Conservation (phyloP, 2,797 vertebrate genomes). For the Ibycter americanus region DNA sequence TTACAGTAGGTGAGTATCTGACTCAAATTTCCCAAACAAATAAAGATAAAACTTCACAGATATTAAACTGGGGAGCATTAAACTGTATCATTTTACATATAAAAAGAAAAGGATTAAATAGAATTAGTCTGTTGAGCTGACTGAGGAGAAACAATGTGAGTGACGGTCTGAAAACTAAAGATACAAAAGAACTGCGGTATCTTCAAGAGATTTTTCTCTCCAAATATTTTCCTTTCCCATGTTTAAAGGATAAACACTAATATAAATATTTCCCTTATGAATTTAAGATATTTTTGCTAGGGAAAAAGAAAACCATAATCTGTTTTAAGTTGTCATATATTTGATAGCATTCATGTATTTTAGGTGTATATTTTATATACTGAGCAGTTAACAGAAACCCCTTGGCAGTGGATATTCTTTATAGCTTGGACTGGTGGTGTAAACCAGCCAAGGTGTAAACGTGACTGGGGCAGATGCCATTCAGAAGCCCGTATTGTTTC, state of each 20-base stretch:
- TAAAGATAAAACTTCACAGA: slow-evolving; percentile 76
- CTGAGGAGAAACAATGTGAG: slow-evolving; percentile 59
- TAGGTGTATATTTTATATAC: background rate
- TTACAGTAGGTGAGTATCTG: slow-evolving; percentile 79
- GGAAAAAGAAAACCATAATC: background rate
- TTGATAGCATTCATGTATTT: background rate
- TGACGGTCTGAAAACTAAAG: slow-evolving; percentile 41
- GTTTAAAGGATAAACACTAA: slow-evolving; percentile 39
- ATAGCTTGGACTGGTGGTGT: fast-evolving
- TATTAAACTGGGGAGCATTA: slow-evolving; percentile 68
- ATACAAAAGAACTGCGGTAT: slow-evolving; percentile 44
- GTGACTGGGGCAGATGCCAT: background rate
- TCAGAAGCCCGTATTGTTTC: background rate
- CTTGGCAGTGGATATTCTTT: background rate
- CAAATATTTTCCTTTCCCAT: slow-evolving; percentile 28
- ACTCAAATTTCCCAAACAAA: slow-evolving; percentile 77
- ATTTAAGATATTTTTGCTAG: background rate
- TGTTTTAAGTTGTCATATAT: background rate
- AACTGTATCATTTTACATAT: slow-evolving; percentile 73
- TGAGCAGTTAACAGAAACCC: background rate
- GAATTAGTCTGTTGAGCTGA: slow-evolving; percentile 63
- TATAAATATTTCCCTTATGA: slow-evolving; percentile 7
- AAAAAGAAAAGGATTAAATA: slow-evolving; percentile 72
- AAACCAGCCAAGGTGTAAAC: background rate
- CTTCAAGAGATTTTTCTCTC: slow-evolving; percentile 29